These are phyloP conservation scores for Babylonia areolata DNA, from an alignment of 1,140 invertebrate genomes.

Conservation along the genomic window DNA sequence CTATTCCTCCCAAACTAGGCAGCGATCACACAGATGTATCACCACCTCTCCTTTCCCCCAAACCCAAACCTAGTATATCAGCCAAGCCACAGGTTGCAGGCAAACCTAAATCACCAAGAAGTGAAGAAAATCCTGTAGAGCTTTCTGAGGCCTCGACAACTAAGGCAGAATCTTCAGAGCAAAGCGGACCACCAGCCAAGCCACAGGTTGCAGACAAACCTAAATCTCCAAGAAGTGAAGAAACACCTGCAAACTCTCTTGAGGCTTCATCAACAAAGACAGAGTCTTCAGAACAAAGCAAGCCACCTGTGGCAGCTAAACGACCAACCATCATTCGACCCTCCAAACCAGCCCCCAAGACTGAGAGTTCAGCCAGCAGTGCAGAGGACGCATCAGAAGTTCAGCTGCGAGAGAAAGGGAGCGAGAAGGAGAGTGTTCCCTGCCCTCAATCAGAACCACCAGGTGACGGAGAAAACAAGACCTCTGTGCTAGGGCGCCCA, in stretches of 20 bases:
- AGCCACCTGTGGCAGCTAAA: conserved; percentile 8
- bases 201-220: conserved; percentile 24
- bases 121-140: background rate
- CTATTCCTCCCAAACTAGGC: background rate
- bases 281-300: conserved; percentile 8
- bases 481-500: background rate
- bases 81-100: conserved; percentile 43
- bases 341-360: conserved; percentile 38
- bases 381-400: background rate
- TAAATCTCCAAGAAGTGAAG: background rate
- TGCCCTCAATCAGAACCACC: conserved; percentile 16
- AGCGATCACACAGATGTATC: conserved; percentile 12
- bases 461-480: background rate
- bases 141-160: background rate
- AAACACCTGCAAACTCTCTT: background rate
- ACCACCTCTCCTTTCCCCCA: conserved; percentile 35
- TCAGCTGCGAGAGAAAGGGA: conserved; percentile 12
- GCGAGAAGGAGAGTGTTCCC: background rate
- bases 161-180: background rate
- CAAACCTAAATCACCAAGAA: conserved; percentile 11
- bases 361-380: conserved; percentile 1
- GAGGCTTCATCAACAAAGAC: background rate
- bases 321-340: conserved; percentile 50
- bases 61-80: conserved; percentile 51
- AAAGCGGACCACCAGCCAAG: background rate